Base-by-base conservation (phyloP, 2,888 invertebrate species). In the Gymnosoma rotundatum region DNA sequence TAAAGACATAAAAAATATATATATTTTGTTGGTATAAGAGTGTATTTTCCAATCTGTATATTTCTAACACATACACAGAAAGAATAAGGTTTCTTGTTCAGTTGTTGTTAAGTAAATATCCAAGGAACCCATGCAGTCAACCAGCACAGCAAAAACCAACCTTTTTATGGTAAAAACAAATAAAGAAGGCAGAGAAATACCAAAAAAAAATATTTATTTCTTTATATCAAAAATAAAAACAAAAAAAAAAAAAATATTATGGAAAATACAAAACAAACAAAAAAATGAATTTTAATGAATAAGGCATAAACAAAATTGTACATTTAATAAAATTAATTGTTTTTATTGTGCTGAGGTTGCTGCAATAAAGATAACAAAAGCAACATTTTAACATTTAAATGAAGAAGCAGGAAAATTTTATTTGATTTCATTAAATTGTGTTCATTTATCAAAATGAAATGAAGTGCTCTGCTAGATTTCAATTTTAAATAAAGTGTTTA, bases 261-360 rank as follows among this genome's bases (percentile, higher is more conserved):
- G 10, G 20, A 42, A 45, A 6, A 2, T 32, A 38, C 42, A 20
- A 76, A 21, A 25, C 14, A 76, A 21, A 25, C 14, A n/a, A 21
- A 45, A 48, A 56, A 63, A 78, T 84, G 67, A 84, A 72, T 84
- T 81, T 81, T 70, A 84, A 84, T 84, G 78, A 81, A 84, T 63
- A 21, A 73, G 18, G 18, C 48, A 52, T 60, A 72, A 75, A 42
- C 58, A 69, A 42, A 70, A 81, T 54, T 16, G 32, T 42, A 42
- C 25, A 61, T 78, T 67, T 63, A 72, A 83, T 48, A 70, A 81
- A 84, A 84, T 81, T 84, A 81, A 84, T 84, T 63, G 83, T 74
- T 80, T 79, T 72, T 18, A 32, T 42, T 36, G 38, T 70, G 70
- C 58, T 48, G 63, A 66, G 60, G 70, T 79, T 79, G 72, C 67